phyloP scores from a whole-genome alignment of 2,113 vertebrate genomes.

The Marmota flaviventris region DNA sequence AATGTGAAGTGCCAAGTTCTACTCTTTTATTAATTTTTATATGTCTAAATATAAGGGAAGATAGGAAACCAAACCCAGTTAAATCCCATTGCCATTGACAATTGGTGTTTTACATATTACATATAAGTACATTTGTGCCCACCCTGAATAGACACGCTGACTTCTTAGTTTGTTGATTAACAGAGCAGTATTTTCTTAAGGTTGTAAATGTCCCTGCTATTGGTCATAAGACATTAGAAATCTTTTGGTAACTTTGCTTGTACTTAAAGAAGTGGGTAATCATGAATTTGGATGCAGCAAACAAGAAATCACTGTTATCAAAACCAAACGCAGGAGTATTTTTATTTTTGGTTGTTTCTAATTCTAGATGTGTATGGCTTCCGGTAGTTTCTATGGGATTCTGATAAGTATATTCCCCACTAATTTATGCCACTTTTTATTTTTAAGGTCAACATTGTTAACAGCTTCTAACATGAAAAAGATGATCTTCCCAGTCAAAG shows the following conservation, averaged over 20 bases:
- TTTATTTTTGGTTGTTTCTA: neutral
- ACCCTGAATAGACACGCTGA: neutral
- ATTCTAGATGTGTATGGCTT: neutral
- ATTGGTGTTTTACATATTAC: too few relatives aligned
- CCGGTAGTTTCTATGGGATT: neutral
- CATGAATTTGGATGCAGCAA: neutral
- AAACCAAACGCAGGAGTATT: neutral
- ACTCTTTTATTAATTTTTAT: neutral
- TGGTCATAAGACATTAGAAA: neutral
- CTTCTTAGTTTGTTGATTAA: too few relatives aligned
- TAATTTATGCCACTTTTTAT: conserved; percentile 35
- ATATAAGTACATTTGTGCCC: accelerated
- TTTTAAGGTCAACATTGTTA: conserved; percentile 13
- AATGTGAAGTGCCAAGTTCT: neutral
- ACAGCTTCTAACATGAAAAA: neutral
- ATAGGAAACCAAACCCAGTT: neutral
- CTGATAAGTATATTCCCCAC: neutral
- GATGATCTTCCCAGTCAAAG: neutral
- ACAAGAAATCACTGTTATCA: neutral
- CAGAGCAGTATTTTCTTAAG: neutral
- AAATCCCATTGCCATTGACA: neutral
- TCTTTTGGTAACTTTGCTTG: neutral
- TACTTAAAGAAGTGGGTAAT: neutral
- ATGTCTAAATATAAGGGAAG: neutral
- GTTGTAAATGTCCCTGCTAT: accelerated